Evolutionary conservation across 2,113 vertebrate genomes (phyloP).

Genomic region (Chlorodrepanis virens): DNA sequence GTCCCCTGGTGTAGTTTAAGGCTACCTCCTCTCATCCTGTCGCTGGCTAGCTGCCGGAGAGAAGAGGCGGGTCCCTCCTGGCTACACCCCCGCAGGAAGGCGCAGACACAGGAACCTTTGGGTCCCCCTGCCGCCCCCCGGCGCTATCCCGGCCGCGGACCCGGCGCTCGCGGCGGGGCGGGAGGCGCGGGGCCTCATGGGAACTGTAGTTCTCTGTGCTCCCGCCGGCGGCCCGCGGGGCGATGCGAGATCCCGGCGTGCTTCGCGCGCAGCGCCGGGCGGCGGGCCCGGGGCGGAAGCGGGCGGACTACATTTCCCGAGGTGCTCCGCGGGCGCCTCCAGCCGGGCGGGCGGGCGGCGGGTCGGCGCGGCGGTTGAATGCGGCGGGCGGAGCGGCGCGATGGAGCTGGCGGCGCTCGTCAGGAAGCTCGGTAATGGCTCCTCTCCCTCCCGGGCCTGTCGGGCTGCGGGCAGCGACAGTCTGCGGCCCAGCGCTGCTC

Average conservation of each 20-base stretch:
- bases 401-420: conserved; percentile 79
- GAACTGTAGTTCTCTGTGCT: neutral
- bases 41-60: accelerated
- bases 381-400: neutral
- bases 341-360: neutral
- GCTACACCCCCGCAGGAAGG: accelerated
- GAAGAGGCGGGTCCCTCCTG: accelerated
- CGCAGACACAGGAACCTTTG: accelerated
- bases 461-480: neutral
- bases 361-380: conserved; percentile 52
- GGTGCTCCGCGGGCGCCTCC: neutral
- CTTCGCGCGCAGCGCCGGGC: neutral
- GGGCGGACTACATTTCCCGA: neutral
- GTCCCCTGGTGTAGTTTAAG: accelerated
- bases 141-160: accelerated
- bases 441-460: too few relatives aligned
- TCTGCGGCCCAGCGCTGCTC: neutral
- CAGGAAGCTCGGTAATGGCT: conserved; percentile 81
- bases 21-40: neutral
- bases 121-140: accelerated
- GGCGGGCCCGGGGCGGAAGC: accelerated
- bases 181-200: neutral
- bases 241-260: neutral
- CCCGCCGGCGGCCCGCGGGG: accelerated
- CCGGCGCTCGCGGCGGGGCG: accelerated